Percentiles rank a stretch among this genome's conserved stretches.
These are phyloP conservation scores for Chauna torquata DNA, from an alignment of 2,113 vertebrate genomes.

Conservation along the genomic window DNA sequence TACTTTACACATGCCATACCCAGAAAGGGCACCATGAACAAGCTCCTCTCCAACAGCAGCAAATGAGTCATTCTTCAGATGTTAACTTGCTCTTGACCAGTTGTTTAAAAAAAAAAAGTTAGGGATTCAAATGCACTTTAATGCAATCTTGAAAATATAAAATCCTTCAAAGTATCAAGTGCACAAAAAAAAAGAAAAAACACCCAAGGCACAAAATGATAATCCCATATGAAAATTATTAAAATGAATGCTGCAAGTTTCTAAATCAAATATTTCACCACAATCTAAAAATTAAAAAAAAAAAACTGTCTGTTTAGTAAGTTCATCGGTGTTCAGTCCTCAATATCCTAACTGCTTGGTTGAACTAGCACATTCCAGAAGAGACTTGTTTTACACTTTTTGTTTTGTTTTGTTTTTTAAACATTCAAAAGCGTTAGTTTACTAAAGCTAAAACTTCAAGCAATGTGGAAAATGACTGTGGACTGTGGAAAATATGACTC, in stretches of 20 bases:
- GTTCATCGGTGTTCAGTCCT: background rate
- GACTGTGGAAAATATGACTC: background rate
- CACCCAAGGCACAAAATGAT: background rate
- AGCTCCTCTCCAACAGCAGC: background rate
- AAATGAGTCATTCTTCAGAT: background rate
- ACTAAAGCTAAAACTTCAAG: background rate
- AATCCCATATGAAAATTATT: background rate
- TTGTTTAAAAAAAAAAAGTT: background rate
- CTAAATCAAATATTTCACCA: background rate
- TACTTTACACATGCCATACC: rapidly evolving
- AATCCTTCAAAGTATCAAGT: background rate
- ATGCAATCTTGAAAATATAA: background rate
- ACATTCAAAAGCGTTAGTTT: background rate
- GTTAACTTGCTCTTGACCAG: background rate
- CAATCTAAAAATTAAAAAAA: background rate
- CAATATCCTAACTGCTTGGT: background rate
- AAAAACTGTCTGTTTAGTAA: background rate
- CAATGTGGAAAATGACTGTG: background rate
- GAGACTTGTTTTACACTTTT: background rate
- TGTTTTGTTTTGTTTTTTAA: background rate
- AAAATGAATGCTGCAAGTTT: background rate
- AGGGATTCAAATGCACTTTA: background rate
- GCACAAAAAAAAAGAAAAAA: background rate
- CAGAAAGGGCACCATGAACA: background rate
- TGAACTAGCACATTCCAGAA: background rate